Evolutionary conservation across 2,888 invertebrate species (phyloP), one percentile per base, ranked within the genome.

Genomic region (Tachina lurida): DNA sequence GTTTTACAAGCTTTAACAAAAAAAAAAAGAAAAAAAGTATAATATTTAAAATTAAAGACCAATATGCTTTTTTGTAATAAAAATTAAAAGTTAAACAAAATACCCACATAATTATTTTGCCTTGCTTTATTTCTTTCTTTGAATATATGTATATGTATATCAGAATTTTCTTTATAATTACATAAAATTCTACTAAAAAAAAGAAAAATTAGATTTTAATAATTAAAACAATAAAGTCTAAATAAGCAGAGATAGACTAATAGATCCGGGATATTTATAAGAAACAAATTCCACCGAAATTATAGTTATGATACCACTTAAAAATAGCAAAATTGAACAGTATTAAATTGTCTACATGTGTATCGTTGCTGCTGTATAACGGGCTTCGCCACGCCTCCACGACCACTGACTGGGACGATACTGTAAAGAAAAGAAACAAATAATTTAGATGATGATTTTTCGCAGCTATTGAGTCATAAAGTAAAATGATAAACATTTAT

Each of bases 391-490:
- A 90, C 97, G 95, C 89, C 96, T 94, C 97, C 97, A 97, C 90
- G 96, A 95, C 98, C 98, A 98, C 89, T 97, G 97, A 89, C 97
- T 97, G 87, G 98, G 98, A 87, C 98, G 98, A 93, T 98, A 98
- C 98, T 98, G 76, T 58, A 74, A 62, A 49, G 22, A 60, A 39
- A 39, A 19, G 12, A 31, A 45, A 39, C 7, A 10, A 56, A 54
- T 54, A 17, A 47, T 54, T 71, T 56, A 49, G 17, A 62, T 1
- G 49, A 54, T 60, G 5, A 3, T 19, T 45, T 19, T 5, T 8
- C 1, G 22, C 22, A 13, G 15, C 10, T 22, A 15, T 31, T 58
- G 31, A 8, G 31, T 19, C 49, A 49, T 15, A 31, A 56, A 13
- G 10, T 22, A 15, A 15, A 9, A 58, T 15, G 31, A 31, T 58